Evolutionary conservation across 2,113 vertebrate species (phyloP).

Genomic region (Myotis lucifugus): DNA sequence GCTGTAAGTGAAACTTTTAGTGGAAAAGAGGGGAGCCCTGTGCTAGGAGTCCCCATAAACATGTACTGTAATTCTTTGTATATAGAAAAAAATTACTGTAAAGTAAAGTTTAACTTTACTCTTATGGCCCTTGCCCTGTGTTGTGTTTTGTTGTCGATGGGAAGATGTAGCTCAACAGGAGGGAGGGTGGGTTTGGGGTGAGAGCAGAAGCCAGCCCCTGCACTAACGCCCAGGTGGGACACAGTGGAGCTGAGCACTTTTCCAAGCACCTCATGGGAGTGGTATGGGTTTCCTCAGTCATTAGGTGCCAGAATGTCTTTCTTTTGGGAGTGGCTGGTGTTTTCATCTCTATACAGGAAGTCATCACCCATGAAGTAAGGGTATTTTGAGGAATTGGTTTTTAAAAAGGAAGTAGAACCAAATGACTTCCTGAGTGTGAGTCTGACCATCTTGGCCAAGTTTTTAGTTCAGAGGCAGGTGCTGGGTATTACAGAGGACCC

Average conservation of each 20-base stretch:
- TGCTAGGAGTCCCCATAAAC: constrained; percentile 87
- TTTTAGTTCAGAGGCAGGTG: constrained; percentile 27
- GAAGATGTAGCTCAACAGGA: constrained; percentile 36
- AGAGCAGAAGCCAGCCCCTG: constrained; percentile 30
- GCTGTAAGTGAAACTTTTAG: constrained; percentile 87
- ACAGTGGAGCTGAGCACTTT: not conserved
- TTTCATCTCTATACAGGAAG: constrained; percentile 42
- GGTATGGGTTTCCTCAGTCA: not conserved
- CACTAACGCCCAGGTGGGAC: not conserved
- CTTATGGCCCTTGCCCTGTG: constrained; percentile 85
- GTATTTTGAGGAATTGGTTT: constrained; percentile 74
- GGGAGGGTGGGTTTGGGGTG: constrained; percentile 27
- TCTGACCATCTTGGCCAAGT: not conserved
- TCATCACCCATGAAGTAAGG: constrained; percentile 36
- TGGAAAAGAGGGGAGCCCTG: constrained; percentile 85
- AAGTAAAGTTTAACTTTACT: constrained; percentile 95
- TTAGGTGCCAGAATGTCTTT: not conserved
- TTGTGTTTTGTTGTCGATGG: constrained; percentile 79
- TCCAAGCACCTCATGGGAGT: not conserved
- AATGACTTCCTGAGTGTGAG: constrained; percentile 25
- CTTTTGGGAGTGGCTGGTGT: not conserved
- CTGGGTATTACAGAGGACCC: not conserved
- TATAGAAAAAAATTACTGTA: constrained; percentile 92
- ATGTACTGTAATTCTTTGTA: constrained; percentile 96
- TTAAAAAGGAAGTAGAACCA: constrained; percentile 66